A percentile compares a stretch with the other conserved stretches of the same genome.
Evolutionary conservation across 2,888 invertebrate genomes (phyloP).

Genomic region (Amiota communis): DNA sequence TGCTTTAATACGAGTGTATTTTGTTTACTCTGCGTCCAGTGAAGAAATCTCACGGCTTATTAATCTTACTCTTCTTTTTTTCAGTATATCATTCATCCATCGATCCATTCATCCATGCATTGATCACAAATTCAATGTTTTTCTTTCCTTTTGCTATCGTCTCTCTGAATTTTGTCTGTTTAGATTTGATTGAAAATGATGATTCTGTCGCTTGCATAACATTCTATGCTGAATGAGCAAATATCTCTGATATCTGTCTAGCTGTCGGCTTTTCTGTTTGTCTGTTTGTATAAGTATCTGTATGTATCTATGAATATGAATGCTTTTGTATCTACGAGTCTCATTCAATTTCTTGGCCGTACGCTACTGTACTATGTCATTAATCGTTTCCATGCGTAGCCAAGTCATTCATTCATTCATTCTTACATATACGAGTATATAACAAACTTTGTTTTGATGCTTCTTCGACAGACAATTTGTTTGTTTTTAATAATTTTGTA

Average conservation of each 20-base stretch:
- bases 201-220: slow-evolving; percentile 24
- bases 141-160: background rate
- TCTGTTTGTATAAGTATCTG: no score
- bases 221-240: slow-evolving; percentile 20
- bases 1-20: background rate
- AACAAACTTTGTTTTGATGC: no score
- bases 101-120: background rate
- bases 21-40: slow-evolving; percentile 4
- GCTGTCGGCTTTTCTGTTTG: background rate
- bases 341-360: background rate
- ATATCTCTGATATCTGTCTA: background rate
- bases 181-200: slow-evolving; percentile 10
- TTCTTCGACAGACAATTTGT: background rate
- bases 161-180: background rate
- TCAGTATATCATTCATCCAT: no score
- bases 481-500: background rate
- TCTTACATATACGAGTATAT: background rate
- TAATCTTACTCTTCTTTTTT: no score
- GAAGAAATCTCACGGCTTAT: slow-evolving; percentile 54
- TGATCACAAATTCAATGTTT: background rate
- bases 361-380: slow-evolving; percentile 15
- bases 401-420: slow-evolving; percentile 7
- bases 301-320: background rate
- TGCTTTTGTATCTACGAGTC: no score
- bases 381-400: slow-evolving; percentile 20